These are phyloP conservation scores for Artibeus lituratus DNA, from an alignment of 2,797 vertebrate genomes.

Conservation along the genomic window DNA sequence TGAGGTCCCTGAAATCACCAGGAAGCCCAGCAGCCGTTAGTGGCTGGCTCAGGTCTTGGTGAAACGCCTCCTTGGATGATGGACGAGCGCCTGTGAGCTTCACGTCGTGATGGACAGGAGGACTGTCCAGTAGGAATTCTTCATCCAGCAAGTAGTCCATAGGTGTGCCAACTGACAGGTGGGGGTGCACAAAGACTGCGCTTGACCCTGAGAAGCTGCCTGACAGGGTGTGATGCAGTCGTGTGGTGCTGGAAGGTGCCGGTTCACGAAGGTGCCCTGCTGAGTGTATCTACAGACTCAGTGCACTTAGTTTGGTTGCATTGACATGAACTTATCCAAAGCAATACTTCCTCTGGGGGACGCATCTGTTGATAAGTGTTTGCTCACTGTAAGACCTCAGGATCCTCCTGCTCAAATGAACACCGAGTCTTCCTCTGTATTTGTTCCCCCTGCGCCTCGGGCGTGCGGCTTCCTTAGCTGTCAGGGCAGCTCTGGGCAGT, in stretches of 20 bases:
- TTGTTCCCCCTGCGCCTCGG: rapidly evolving
- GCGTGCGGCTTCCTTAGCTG: not conserved
- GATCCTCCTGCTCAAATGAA: not conserved
- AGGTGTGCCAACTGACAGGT: rapidly evolving
- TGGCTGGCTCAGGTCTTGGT: not conserved
- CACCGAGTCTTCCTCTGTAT: not conserved
- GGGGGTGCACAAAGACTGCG: not conserved
- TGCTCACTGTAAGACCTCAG: not conserved
- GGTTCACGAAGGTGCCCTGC: rapidly evolving
- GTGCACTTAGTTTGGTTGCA: rapidly evolving
- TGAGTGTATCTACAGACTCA: not conserved
- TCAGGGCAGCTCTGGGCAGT: rapidly evolving
- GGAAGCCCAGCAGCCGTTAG: not conserved
- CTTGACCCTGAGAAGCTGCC: not conserved
- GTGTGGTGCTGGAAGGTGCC: not conserved
- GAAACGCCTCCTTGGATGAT: not conserved
- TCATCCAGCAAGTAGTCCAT: rapidly evolving
- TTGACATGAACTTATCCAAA: not conserved
- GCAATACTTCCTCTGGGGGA: not conserved
- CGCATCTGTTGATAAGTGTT: not conserved
- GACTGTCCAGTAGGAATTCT: rapidly evolving
- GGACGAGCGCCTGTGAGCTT: not conserved
- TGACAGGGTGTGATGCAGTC: rapidly evolving
- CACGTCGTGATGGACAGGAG: not conserved
- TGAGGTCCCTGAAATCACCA: not conserved